These are phyloP conservation scores for Eretmocerus hayati DNA, from an alignment of 2,888 invertebrate species.

Conservation along the genomic window DNA sequence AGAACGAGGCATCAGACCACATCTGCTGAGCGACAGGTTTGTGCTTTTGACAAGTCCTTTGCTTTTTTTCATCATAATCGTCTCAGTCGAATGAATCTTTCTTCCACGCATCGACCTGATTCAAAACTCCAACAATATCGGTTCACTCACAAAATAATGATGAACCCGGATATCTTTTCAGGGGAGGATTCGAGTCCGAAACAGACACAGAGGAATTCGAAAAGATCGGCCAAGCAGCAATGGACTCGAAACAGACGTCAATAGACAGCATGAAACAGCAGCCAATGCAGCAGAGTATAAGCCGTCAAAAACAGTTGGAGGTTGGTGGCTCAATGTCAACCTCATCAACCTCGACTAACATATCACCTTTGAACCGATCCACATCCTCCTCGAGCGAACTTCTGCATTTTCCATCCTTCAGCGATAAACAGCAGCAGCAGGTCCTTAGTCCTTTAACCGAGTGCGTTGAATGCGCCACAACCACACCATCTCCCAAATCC, in stretches of 20 bases:
- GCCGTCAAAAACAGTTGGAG: conserved; percentile 41
- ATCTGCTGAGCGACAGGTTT: conserved; percentile 38
- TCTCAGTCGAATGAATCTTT: no score
- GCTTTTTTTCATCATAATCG: no score
- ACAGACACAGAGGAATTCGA: conserved; percentile 79
- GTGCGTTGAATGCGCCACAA: conserved; percentile 28
- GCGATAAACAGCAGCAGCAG: conserved; percentile 25
- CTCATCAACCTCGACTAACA: conserved; percentile 40
- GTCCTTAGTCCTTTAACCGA: conserved; percentile 40
- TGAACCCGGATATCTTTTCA: conserved; percentile 45
- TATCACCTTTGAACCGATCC: conserved; percentile 33
- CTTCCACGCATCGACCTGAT: no score
- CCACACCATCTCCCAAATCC: conserved; percentile 9
- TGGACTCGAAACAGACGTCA: conserved; percentile 36
- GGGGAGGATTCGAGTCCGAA: conserved; percentile 69
- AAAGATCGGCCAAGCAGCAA: conserved; percentile 59
- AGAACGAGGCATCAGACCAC: conserved; percentile 28
- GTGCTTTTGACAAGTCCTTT: no score
- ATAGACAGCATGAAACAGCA: conserved; percentile 32
- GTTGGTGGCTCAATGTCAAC: conserved; percentile 40
- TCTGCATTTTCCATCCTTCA: conserved; percentile 35
- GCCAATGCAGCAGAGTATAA: conserved; percentile 24
- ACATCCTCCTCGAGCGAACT: conserved; percentile 36
- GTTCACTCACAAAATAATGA: no score
- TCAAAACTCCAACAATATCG: no score